Conservation (phyloP, 1,140 invertebrate species). For the Scaptomyza pallida region DNA sequence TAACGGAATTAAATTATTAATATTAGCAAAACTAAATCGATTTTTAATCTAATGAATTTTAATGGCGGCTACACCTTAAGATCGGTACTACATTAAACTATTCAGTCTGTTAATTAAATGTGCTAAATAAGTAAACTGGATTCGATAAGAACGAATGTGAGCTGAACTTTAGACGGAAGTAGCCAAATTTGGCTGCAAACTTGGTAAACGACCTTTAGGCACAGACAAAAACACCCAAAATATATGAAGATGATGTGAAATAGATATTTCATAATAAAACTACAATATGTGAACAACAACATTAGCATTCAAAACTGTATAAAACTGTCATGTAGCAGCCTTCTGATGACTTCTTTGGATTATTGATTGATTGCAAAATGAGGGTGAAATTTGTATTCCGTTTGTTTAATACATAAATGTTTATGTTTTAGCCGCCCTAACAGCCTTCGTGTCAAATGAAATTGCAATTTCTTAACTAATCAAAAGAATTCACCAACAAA, state of each 20-base stretch:
- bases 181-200: constrained; percentile 1
- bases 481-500: constrained; percentile 1
- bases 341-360: constrained; percentile 26
- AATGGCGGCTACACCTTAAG: not conserved
- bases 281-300: constrained; percentile 1
- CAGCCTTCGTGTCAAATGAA: constrained; percentile 18
- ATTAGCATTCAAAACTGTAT: constrained; percentile 8
- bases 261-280: not conserved
- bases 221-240: not conserved
- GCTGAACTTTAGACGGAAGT: constrained; percentile 39
- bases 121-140: constrained; percentile 30
- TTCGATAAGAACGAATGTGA: constrained; percentile 25
- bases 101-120: constrained; percentile 15
- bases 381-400: constrained; percentile 55
- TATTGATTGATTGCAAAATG: constrained; percentile 68
- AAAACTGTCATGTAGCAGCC: constrained; percentile 12
- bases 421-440: constrained; percentile 30
- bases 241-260: not conserved
- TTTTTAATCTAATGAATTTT: too few species aligned
- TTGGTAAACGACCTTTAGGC: constrained; percentile 28
- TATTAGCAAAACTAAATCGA: not conserved
- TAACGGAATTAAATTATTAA: not conserved
- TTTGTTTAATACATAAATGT: constrained; percentile 32
- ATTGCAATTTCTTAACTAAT: constrained; percentile 1
- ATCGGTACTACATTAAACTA: not conserved